phyloP scores from a whole-genome alignment of 2,888 invertebrate genomes.

The Heliconius ethilla region DNA sequence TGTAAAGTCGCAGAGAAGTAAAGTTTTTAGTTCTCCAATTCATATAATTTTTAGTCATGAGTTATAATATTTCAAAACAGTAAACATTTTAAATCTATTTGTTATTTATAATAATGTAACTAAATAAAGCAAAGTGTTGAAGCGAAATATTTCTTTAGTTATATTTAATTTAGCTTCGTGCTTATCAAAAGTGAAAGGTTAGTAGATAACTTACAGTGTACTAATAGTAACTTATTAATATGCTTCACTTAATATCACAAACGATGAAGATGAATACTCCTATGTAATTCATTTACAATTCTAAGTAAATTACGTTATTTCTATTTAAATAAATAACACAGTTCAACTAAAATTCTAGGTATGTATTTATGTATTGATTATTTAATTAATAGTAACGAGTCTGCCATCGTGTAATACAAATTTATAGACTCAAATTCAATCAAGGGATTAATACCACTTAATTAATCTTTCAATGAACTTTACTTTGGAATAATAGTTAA shows the following conservation, averaged over 20 bases:
- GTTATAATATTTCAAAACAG: background rate
- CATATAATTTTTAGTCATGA: background rate
- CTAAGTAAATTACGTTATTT: background rate
- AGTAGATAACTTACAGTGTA: constrained; percentile 48
- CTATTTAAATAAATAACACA: background rate
- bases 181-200: constrained; percentile 50
- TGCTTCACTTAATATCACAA: background rate
- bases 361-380: constrained; percentile 24
- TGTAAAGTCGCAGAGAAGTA: background rate
- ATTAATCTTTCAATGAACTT: constrained; percentile 38
- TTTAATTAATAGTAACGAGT: constrained; percentile 31
- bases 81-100: background rate
- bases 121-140: background rate
- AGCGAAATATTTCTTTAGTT: background rate
- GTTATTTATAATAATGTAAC: background rate
- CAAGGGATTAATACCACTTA: constrained; percentile 34
- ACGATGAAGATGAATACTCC: background rate
- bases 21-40: background rate
- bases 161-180: constrained; percentile 11
- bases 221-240: constrained; percentile 1
- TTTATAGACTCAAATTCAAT: constrained; percentile 33
- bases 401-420: constrained; percentile 26
- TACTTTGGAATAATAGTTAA: constrained; percentile 25
- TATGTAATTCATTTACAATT: background rate
- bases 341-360: background rate